A percentile compares a stretch with the other conserved stretches of the same genome.
phyloP scores from a whole-genome alignment of 2,797 vertebrate species.

The Hapalemur alaotrensis region DNA sequence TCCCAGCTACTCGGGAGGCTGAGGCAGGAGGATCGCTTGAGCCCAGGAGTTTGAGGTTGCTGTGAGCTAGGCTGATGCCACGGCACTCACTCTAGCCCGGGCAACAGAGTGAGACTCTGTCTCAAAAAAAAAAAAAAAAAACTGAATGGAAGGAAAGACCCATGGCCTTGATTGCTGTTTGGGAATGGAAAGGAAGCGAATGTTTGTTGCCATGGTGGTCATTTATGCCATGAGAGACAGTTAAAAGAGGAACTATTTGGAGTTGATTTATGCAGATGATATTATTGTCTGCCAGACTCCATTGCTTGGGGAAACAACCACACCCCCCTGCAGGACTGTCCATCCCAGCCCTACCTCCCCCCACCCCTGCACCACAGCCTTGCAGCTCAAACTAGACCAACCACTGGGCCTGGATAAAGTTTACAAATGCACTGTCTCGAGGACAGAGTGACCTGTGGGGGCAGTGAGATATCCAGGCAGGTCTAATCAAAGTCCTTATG shows the following conservation, averaged over 20 bases:
- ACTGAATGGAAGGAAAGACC: neutral
- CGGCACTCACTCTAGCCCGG: too few relatives aligned
- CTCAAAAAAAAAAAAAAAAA: neutral
- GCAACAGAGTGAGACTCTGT: too few relatives aligned
- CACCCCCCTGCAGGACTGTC: neutral
- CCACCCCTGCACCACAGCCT: neutral
- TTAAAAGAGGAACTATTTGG: neutral
- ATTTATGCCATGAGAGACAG: neutral
- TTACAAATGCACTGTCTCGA: too few relatives aligned
- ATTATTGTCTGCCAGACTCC: neutral
- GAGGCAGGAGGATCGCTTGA: too few relatives aligned
- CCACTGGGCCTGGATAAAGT: neutral
- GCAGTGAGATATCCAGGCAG: neutral
- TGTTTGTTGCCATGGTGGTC: neutral
- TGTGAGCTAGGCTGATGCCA: too few relatives aligned
- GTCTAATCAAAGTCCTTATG: neutral
- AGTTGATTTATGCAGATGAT: neutral
- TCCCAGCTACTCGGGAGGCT: too few relatives aligned
- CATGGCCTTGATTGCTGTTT: neutral
- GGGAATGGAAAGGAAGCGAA: neutral
- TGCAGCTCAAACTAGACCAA: neutral
- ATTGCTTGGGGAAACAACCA: neutral
- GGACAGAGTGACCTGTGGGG: neutral
- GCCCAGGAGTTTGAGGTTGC: too few relatives aligned
- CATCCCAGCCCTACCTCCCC: neutral